Evolutionary conservation across 2,888 invertebrate species (phyloP).

Genomic region (Eupeodes latifasciatus): DNA sequence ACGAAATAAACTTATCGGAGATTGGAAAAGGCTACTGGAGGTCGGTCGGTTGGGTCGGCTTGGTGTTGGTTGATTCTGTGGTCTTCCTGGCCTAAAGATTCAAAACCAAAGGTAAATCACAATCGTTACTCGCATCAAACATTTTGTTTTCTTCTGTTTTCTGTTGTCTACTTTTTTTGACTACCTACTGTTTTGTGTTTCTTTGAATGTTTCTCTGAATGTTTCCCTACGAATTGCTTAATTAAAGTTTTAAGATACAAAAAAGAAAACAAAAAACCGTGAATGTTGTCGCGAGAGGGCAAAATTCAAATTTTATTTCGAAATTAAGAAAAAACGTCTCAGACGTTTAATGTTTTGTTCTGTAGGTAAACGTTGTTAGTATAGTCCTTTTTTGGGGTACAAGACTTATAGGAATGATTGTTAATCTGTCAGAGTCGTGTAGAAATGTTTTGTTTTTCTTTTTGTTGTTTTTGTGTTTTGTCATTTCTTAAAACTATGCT

Average conservation of each 20-base stretch:
- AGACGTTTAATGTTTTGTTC: not conserved
- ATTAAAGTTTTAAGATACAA: constrained; percentile 49
- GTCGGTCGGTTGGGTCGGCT: constrained; percentile 21
- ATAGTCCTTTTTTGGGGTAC: constrained; percentile 47
- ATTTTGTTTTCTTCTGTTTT: not conserved
- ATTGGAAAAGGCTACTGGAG: constrained; percentile 65
- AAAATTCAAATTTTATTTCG: constrained; percentile 66
- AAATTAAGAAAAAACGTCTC: constrained; percentile 18
- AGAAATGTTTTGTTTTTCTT: constrained; percentile 11
- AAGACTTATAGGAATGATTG: constrained; percentile 46
- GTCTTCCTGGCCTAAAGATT: constrained; percentile 15
- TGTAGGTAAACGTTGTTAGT: not conserved
- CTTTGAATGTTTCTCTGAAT: constrained; percentile 48
- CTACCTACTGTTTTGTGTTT: not conserved
- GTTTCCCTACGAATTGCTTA: constrained; percentile 71
- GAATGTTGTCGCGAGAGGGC: constrained; percentile 50
- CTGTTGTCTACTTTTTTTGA: not conserved
- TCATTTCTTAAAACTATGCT: constrained; percentile 2
- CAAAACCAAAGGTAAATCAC: constrained; percentile 70
- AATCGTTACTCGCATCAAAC: constrained; percentile 42
- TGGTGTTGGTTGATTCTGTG: not conserved
- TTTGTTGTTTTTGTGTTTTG: constrained; percentile 6
- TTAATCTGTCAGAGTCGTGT: constrained; percentile 74
- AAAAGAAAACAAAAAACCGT: not conserved
- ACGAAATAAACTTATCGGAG: constrained; percentile 52